Conservation (phyloP, 2,888 invertebrate species). For the Bellardia bayeri region DNA sequence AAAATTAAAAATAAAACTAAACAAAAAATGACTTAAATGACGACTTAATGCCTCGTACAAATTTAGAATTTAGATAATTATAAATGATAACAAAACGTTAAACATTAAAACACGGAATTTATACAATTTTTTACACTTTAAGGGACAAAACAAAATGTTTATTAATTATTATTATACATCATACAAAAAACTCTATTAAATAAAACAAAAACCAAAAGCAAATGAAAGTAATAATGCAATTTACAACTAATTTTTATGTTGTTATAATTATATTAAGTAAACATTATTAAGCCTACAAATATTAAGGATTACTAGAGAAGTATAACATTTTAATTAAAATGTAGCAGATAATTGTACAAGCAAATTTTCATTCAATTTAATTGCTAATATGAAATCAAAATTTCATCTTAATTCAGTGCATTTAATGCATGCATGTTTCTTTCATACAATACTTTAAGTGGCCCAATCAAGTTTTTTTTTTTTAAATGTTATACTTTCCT, state of each 20-base stretch:
- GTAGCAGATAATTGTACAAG: too few species aligned
- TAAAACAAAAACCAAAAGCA: conserved; percentile 23
- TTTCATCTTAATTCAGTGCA: too few species aligned
- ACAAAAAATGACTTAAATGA: conserved; percentile 71
- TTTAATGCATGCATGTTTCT: too few species aligned
- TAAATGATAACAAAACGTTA: conserved; percentile 56
- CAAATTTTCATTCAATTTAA: too few species aligned
- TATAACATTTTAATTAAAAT: not conserved
- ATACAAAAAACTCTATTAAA: conserved; percentile 48
- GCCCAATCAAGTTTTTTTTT: not conserved
- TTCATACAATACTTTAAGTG: too few species aligned
- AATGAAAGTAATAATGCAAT: conserved; percentile 42
- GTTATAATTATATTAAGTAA: conserved; percentile 62
- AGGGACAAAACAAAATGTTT: conserved; percentile 65
- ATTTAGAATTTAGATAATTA: conserved; percentile 72
- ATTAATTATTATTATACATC: conserved; percentile 58
- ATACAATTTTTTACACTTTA: conserved; percentile 71
- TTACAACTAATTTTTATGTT: conserved; percentile 64
- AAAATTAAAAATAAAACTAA: conserved; percentile 38
- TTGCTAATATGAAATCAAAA: too few species aligned
- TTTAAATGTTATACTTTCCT: conserved; percentile 17
- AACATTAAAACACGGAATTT: conserved; percentile 68
- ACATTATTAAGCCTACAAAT: conserved; percentile 39
- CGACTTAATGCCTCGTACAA: conserved; percentile 73
- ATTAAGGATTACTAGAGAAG: conserved; percentile 10